Evolutionary conservation across 2,888 invertebrate genomes (phyloP), one percentile per base, ranked within the genome.

Genomic region (Melanchra persicariae): DNA sequence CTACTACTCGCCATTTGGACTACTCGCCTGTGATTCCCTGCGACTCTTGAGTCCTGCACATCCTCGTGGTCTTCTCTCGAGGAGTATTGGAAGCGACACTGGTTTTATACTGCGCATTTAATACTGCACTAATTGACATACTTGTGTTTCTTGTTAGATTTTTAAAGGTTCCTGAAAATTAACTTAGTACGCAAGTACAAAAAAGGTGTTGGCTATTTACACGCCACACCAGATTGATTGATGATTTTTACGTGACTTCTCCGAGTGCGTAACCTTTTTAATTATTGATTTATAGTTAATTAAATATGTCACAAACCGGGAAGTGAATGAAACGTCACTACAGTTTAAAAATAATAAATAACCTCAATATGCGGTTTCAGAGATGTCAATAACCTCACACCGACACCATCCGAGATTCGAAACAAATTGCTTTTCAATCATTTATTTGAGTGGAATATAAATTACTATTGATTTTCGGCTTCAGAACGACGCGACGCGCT

Each of bases 381-480:
- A 34, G 22, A 67, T 71, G 66, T 67, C 66, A 82, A 61, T 40
- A 67, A 82, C 63, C 78, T 54, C 51, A 10, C 51, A 66, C 26
- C 47, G 43, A 58, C 30, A 64, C 45, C 22, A 60, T 34, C 54
- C 45, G 57, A 72, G 72, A 72, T 77, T 81, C 59, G 34, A 71
- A 37, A 64, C 62, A 78, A 79, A 79, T 73, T 78, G 65, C 65
- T 82, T 73, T 82, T 63, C 65, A 82, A 69, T 73, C 63, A 79
- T 78, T 82, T 82, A 62, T 82, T 77, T 82, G 63, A 51, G 26
- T 30, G 47, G 66, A 81, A 79, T 77, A 77, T 71, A 79, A 64
- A 81, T 67, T 64, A 58, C 60, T 67, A 64, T 79, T 64, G 77
- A 77, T 81, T 81, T 70, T 67, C 34, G 12, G 52, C 22, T 34